These are phyloP conservation scores for Dynastes grantii DNA, from an alignment of 2,888 invertebrate genomes.

Conservation along the genomic window DNA sequence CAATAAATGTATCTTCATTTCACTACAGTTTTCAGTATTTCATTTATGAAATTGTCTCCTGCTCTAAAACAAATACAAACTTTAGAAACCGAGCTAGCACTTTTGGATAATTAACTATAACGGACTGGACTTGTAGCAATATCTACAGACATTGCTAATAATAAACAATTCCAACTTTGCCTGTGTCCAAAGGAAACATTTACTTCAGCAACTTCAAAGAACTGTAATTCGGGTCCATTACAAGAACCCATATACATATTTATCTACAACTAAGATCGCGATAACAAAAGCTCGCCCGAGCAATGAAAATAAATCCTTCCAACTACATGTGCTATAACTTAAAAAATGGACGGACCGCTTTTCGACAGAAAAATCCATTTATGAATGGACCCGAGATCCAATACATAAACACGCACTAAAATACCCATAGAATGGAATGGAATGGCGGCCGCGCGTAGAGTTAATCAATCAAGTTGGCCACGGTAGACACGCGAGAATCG, in stretches of 20 bases:
- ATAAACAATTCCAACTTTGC: no score
- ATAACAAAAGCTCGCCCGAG: not conserved
- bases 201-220: not conserved
- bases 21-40: no score
- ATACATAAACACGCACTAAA: constrained; percentile 24
- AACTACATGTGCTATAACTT: not conserved
- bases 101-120: no score
- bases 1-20: no score
- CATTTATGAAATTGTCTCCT: no score
- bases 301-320: constrained; percentile 33
- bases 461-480: constrained; percentile 52
- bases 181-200: not conserved
- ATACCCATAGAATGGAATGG: constrained; percentile 5
- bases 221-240: not conserved
- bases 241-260: not conserved
- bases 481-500: constrained; percentile 56
- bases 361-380: constrained; percentile 45
- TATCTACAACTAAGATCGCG: not conserved
- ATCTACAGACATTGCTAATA: no score
- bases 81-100: no score
- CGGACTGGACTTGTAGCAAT: no score
- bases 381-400: constrained; percentile 47
- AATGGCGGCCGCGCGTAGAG: constrained; percentile 38
- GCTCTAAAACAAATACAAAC: no score
- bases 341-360: constrained; percentile 2